A percentile compares a stretch with the other conserved stretches of the same genome.
Evolutionary conservation across 2,113 vertebrate genomes (phyloP).

Genomic region (Chrysochloris asiatica): DNA sequence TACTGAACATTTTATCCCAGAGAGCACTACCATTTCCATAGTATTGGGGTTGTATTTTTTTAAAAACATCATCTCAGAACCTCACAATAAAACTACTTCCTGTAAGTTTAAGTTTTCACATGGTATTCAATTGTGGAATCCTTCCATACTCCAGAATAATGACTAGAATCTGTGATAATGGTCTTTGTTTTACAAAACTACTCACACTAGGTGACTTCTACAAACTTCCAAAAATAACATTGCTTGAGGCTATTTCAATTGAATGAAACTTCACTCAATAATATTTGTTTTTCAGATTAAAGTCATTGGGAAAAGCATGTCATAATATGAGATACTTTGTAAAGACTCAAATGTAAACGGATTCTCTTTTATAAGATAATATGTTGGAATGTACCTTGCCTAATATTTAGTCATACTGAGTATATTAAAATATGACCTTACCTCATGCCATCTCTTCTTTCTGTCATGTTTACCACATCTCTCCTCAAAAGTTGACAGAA

Average conservation of each 20-base stretch:
- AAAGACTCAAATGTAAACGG: not conserved
- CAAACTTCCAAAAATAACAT: not conserved
- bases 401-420: not conserved
- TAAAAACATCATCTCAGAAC: not conserved
- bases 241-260: not conserved
- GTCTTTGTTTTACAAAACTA: not conserved
- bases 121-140: not conserved
- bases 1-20: conserved; percentile 24
- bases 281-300: conserved; percentile 29
- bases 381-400: not conserved
- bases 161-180: not conserved
- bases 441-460: not conserved
- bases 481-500: conserved; percentile 13
- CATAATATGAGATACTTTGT: not conserved
- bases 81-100: not conserved
- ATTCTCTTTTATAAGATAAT: not conserved
- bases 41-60: not conserved
- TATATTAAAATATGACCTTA: not conserved
- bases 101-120: not conserved
- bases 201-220: not conserved
- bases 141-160: conserved; percentile 10
- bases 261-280: not conserved
- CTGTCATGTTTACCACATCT: not conserved
- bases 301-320: conserved; percentile 1
- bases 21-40: not conserved